Conservation (phyloP, 2,113 vertebrate species). For the Hypomesus transpacificus region DNA sequence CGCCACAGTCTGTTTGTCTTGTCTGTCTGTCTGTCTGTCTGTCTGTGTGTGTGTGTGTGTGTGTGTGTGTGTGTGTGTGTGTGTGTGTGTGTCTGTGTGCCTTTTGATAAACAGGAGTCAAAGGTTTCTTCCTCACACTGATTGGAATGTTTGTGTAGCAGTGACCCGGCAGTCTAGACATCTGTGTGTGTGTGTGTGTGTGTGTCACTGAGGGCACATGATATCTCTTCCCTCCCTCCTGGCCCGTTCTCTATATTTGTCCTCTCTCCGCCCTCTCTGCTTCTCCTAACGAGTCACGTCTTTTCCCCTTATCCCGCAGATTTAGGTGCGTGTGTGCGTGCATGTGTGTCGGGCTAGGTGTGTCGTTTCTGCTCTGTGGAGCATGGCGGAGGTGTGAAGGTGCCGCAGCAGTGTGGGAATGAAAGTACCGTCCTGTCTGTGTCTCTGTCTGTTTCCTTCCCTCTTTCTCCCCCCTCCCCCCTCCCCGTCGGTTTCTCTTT, state of each 20-base stretch:
- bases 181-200: background rate
- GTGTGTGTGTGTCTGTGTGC: background rate
- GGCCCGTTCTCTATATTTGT: conserved; percentile 24
- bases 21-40: background rate
- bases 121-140: conserved; percentile 11
- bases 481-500: too few species aligned
- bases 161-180: conserved; percentile 22
- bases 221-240: conserved; percentile 21
- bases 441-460: too few species aligned
- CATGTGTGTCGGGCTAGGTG: conserved; percentile 17
- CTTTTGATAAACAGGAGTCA: conserved; percentile 2
- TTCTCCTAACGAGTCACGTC: too few species aligned
- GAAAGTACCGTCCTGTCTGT: background rate
- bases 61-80: conserved; percentile 3
- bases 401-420: too few species aligned
- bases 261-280: conserved; percentile 1
- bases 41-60: background rate
- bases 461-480: too few species aligned
- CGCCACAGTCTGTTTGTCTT: conserved; percentile 12
- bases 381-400: too few species aligned
- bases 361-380: conserved; percentile 26
- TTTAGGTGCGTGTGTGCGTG: background rate
- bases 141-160: conserved; percentile 21
- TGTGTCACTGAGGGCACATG: background rate
- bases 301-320: too few species aligned